phyloP scores from a whole-genome alignment of 2,888 invertebrate genomes.

The Carpatolechia fugitivella region DNA sequence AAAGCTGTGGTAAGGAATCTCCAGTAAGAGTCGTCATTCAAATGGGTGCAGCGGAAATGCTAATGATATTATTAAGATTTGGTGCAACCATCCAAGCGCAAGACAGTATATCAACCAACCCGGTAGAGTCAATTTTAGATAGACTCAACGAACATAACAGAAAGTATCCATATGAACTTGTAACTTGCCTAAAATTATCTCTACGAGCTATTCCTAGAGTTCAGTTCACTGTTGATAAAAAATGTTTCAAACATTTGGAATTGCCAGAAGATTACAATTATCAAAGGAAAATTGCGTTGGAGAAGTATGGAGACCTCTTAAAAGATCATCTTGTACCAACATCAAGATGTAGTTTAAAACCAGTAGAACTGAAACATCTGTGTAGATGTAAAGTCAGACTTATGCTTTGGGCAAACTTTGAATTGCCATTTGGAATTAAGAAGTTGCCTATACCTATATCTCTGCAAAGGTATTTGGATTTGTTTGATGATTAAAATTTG shows the following conservation, averaged over 20 bases:
- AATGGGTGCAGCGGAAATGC: constrained; percentile 85
- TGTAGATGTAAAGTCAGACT: constrained; percentile 85
- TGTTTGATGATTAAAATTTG: constrained; percentile 81
- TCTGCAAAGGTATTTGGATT: constrained; percentile 85
- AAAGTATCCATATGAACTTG: constrained; percentile 83
- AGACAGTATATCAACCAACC: constrained; percentile 80
- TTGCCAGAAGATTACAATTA: constrained; percentile 67
- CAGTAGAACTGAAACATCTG: constrained; percentile 87
- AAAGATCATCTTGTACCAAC: constrained; percentile 80
- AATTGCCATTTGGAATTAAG: constrained; percentile 86
- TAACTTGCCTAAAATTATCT: constrained; percentile 83
- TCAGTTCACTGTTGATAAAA: constrained; percentile 65
- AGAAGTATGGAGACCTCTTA: constrained; percentile 73
- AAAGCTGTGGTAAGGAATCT: constrained; percentile 87
- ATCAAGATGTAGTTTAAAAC: constrained; percentile 79
- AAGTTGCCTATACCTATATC: constrained; percentile 82
- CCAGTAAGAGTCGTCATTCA: constrained; percentile 87
- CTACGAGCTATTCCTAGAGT: constrained; percentile 82
- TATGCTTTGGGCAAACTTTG: constrained; percentile 82
- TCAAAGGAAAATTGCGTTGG: constrained; percentile 60
- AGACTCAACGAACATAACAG: constrained; percentile 81
- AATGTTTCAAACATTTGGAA: constrained; percentile 47
- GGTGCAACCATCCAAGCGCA: constrained; percentile 80
- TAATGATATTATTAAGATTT: constrained; percentile 85
- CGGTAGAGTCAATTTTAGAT: constrained; percentile 82